Evolutionary conservation across 2,797 vertebrate genomes (phyloP).

Genomic region (Sebastes cheni): DNA sequence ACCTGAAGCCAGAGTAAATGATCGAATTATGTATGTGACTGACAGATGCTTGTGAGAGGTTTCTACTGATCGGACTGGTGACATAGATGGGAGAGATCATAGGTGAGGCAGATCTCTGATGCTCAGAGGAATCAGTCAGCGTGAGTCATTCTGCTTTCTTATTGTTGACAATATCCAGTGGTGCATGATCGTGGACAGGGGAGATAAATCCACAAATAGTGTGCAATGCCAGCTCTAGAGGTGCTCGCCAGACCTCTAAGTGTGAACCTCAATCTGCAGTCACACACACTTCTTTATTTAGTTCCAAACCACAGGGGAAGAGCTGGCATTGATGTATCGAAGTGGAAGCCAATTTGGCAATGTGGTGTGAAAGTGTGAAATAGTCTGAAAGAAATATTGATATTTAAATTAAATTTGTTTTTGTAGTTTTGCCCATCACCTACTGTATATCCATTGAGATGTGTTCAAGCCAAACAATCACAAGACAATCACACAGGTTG

Average conservation of each 20-base stretch:
- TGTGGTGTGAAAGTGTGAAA: neutral
- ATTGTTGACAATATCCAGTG: conserved; percentile 29
- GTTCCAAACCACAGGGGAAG: neutral
- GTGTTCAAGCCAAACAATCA: neutral
- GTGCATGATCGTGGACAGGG: conserved; percentile 10
- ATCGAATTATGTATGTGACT: conserved; percentile 16
- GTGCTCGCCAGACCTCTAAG: neutral
- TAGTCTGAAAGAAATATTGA: neutral
- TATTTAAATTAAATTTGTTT: neutral
- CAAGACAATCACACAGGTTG: neutral
- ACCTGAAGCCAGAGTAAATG: conserved; percentile 39
- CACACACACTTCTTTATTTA: neutral
- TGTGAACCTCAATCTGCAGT: conserved; percentile 6
- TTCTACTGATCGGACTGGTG: conserved; percentile 23
- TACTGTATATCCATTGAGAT: neutral
- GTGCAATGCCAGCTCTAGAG: neutral
- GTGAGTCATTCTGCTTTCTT: conserved; percentile 22
- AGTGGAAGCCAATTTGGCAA: neutral
- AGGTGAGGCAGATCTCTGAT: conserved; percentile 1
- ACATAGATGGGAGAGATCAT: conserved; percentile 33
- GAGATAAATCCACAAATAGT: conserved; percentile 25
- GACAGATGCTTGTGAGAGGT: conserved; percentile 39
- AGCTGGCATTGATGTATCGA: neutral
- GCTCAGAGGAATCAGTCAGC: conserved; percentile 25
- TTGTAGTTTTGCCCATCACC: neutral